Percentiles rank a stretch among this genome's conserved stretches.
These are phyloP conservation scores for Dendroctonus valens DNA, from an alignment of 1,140 invertebrate genomes.

Conservation along the genomic window DNA sequence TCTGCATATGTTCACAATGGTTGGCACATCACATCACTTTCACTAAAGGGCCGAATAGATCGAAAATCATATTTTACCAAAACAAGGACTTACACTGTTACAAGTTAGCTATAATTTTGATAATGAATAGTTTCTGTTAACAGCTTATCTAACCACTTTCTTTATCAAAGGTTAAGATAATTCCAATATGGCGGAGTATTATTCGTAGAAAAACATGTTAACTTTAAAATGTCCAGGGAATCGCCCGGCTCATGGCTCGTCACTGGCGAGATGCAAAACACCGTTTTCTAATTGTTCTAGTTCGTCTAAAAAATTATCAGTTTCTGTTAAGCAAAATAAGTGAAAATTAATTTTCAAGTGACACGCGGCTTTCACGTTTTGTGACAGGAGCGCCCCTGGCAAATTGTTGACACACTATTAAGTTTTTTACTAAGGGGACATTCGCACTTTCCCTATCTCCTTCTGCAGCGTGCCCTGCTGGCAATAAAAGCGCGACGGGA, in stretches of 20 bases:
- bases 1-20: slow-evolving; percentile 47
- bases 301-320: slow-evolving; percentile 41
- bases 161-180: slow-evolving; percentile 51
- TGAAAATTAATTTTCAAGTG: slow-evolving; percentile 34
- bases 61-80: slow-evolving; percentile 17
- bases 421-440: background rate
- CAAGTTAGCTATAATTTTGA: slow-evolving; percentile 9
- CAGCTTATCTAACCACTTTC: slow-evolving; percentile 40
- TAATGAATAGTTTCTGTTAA: slow-evolving; percentile 13
- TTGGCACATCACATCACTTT: slow-evolving; percentile 42
- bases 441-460: background rate
- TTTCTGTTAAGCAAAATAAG: slow-evolving; percentile 27
- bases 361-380: slow-evolving; percentile 53
- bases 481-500: background rate
- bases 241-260: slow-evolving; percentile 8
- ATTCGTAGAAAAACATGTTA: slow-evolving; percentile 49
- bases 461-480: background rate
- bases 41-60: slow-evolving; percentile 1
- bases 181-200: slow-evolving; percentile 51
- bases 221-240: slow-evolving; percentile 24
- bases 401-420: slow-evolving; percentile 4
- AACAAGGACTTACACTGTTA: no score
- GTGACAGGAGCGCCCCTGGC: slow-evolving; percentile 42
- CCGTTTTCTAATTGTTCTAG: slow-evolving; percentile 40
- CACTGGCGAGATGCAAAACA: slow-evolving; percentile 9